phyloP scores from a whole-genome alignment of 1,140 invertebrate species.

The Globodera rostochiensis region DNA sequence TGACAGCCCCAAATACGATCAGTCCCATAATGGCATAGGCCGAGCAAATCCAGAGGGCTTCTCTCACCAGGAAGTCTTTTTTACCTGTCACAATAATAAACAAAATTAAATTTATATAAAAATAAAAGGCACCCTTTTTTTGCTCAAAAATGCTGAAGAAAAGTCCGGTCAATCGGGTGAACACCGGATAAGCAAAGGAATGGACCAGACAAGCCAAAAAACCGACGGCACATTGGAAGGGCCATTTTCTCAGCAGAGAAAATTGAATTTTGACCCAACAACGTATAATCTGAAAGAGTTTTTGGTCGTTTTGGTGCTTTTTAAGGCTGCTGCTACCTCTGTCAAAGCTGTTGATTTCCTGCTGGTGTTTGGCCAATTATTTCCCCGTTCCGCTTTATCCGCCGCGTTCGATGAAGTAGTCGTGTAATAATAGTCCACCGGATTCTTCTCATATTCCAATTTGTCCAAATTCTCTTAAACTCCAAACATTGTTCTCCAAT shows the following conservation, averaged over 20 bases:
- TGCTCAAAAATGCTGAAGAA: constrained; percentile 37
- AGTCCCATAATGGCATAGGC: constrained; percentile 28
- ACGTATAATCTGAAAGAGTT: background rate
- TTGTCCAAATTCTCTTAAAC: constrained; percentile 15
- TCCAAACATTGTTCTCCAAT: background rate
- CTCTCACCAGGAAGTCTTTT: constrained; percentile 6
- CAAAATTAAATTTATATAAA: background rate
- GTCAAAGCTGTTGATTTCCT: background rate
- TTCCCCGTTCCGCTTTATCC: background rate
- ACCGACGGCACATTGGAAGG: constrained; percentile 12
- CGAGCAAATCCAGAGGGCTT: constrained; percentile 25
- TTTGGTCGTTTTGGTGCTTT: background rate
- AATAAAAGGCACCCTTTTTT: constrained; percentile 12
- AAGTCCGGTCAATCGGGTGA: constrained; percentile 27
- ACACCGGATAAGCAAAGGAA: constrained; percentile 35
- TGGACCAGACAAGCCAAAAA: constrained; percentile 26
- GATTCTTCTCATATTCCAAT: constrained; percentile 21
- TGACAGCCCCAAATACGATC: constrained; percentile 25
- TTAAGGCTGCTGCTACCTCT: background rate
- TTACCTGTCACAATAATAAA: background rate
- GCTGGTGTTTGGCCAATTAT: background rate
- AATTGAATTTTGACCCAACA: constrained; percentile 1
- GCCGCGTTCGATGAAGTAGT: background rate
- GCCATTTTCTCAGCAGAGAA: constrained; percentile 13
- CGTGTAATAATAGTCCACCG: background rate